These are phyloP conservation scores for Gorsachius magnificus DNA, from an alignment of 2,797 vertebrate genomes.

Conservation along the genomic window DNA sequence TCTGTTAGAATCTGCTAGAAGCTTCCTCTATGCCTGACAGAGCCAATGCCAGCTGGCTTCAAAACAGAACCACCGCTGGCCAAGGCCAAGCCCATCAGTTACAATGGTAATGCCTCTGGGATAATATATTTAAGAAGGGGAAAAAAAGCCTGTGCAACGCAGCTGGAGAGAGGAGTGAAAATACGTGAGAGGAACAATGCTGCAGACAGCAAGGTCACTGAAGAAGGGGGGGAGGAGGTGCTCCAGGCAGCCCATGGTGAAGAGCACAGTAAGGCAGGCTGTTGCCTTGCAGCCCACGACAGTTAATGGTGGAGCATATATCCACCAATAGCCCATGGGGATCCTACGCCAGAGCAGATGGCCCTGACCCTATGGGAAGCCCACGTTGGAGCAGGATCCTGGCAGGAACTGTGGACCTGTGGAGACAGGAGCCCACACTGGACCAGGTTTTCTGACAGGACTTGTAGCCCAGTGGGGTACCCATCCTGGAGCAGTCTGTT, in stretches of 20 bases:
- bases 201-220: background rate
- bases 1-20: background rate
- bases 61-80: fast-evolving
- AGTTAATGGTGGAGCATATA: fast-evolving
- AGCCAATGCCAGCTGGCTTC: background rate
- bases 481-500: fast-evolving
- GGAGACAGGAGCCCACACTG: background rate
- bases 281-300: background rate
- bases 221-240: background rate
- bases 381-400: fast-evolving
- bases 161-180: background rate
- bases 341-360: fast-evolving
- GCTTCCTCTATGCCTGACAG: background rate
- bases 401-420: fast-evolving
- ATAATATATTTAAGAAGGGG: background rate
- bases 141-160: background rate
- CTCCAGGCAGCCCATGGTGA: fast-evolving
- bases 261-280: background rate
- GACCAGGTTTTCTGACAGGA: background rate
- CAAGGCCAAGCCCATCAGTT: fast-evolving
- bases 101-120: fast-evolving
- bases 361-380: background rate
- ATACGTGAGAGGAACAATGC: background rate
- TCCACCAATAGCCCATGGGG: fast-evolving
- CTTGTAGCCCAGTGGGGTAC: background rate